Percentiles rank a stretch among this genome's conserved stretches.
phyloP scores from a whole-genome alignment of 2,113 vertebrate genomes.

The Miniopterus natalensis region DNA sequence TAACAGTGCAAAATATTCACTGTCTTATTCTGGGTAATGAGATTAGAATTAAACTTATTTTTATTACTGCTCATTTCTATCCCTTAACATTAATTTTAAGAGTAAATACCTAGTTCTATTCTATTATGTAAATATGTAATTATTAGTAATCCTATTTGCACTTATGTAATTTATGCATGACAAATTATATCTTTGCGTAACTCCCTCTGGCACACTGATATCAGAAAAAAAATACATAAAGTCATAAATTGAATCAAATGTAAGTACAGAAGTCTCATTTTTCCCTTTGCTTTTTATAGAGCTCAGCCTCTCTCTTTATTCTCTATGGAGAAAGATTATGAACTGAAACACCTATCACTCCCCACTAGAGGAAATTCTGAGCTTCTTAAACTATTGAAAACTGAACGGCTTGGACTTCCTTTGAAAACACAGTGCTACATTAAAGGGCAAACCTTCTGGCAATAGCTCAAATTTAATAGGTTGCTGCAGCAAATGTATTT shows the following conservation, averaged over 20 bases:
- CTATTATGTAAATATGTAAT: background rate
- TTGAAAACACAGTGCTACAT: constrained; percentile 4
- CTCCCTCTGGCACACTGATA: background rate
- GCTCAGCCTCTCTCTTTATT: background rate
- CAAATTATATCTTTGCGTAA: background rate
- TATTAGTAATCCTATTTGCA: background rate
- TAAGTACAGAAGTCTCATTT: background rate
- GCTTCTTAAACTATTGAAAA: constrained; percentile 38
- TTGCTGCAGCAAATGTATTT: background rate
- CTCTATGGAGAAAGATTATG: background rate
- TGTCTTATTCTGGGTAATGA: background rate
- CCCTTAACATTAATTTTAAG: background rate
- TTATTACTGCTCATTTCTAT: constrained; percentile 34
- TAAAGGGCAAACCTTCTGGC: background rate
- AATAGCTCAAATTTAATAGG: constrained; percentile 15
- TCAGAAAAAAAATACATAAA: background rate
- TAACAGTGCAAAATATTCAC: background rate
- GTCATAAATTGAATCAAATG: background rate
- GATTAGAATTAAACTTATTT: background rate
- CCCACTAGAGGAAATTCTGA: constrained; percentile 2
- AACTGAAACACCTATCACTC: background rate
- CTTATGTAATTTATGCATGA: background rate
- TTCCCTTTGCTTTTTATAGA: background rate
- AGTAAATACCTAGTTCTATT: background rate
- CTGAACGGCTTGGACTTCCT: background rate